A percentile compares a stretch with the other conserved stretches of the same genome.
phyloP scores from a whole-genome alignment of 2,888 invertebrate genomes.

The Dynastes hyllus region DNA sequence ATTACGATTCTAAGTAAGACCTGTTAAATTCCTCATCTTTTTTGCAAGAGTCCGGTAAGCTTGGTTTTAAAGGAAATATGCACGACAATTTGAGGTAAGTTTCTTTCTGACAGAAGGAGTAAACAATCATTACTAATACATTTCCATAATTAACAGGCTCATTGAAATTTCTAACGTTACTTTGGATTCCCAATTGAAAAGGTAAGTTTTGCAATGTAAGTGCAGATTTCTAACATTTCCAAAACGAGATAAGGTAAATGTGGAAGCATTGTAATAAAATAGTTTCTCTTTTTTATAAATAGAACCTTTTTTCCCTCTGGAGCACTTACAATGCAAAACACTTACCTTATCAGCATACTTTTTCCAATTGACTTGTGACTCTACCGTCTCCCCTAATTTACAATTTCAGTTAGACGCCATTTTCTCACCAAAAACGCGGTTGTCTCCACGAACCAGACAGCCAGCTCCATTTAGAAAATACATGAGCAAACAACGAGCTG shows the following conservation, averaged over 20 bases:
- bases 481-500: conserved; percentile 65
- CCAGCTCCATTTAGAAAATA: conserved; percentile 2
- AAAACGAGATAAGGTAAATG: conserved; percentile 58
- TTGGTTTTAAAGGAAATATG: too few relatives aligned
- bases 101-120: too few relatives aligned
- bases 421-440: not conserved
- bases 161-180: not conserved
- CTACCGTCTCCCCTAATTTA: not conserved
- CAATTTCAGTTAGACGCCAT: not conserved
- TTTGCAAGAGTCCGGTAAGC: too few relatives aligned
- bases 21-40: too few relatives aligned
- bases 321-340: conserved; percentile 71
- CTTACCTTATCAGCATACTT: conserved; percentile 66
- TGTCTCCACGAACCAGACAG: not conserved
- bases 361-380: conserved; percentile 9
- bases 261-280: conserved; percentile 60
- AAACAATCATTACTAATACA: too few relatives aligned
- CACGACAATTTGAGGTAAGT: too few relatives aligned
- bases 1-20: too few relatives aligned
- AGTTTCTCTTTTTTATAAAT: conserved; percentile 58
- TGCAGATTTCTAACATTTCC: conserved; percentile 57
- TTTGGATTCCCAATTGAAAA: conserved; percentile 5
- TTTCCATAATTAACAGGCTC: not conserved
- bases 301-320: conserved; percentile 48
- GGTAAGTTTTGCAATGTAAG: conserved; percentile 66